Base-by-base conservation (phyloP, 2,113 vertebrate genomes). In the Ailuropoda melanoleuca region DNA sequence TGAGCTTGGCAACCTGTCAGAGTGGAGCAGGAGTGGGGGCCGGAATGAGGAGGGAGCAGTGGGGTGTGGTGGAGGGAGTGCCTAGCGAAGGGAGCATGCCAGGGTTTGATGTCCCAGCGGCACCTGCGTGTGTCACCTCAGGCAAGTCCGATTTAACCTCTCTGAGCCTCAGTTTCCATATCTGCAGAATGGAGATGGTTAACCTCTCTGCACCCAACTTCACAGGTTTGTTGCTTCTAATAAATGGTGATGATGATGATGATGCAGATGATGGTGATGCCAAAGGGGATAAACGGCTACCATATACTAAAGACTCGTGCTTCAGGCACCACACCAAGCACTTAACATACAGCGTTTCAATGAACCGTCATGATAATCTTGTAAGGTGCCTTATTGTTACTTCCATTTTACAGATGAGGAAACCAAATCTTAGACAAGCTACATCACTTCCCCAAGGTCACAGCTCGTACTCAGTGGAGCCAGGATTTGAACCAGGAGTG, bases 391-490 rank as follows among this genome's bases (percentile, higher is more conserved):
- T 85, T 43, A 75, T n/a, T 82, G 72, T 58, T 58, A 46, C 56
- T 87, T 78, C 46, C 37, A 66, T 55, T 58, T 72, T 72, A 53
- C 60, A 93, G 17, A 21, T 50, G 17, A 96, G 55, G 34, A 86
- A 93, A 80, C 9, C 39, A 84, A 72, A 56, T 56, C 34, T 43
- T 58, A 91, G 21, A 58, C 21, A 29, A 14, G 3, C 66, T 92
- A 81, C 10, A n/a, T 64, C 58, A 75, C n/a, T 48, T 90, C 26
- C 74, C 43, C 74, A 60, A 58, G 77, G 24, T 72, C 88, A 72
- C 23, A 24, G 43, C 43, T 34, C 55, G 46, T 56, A 18, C 1
- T 3, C 26, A 18, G 55, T 31, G 8, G 66, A 96, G 21, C 37
- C 68, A 58, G 82, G 77, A 78, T 92, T 74, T 80, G 55, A 88